phyloP scores from a whole-genome alignment of 2,113 vertebrate genomes.

The Tachuris rubrigastra region DNA sequence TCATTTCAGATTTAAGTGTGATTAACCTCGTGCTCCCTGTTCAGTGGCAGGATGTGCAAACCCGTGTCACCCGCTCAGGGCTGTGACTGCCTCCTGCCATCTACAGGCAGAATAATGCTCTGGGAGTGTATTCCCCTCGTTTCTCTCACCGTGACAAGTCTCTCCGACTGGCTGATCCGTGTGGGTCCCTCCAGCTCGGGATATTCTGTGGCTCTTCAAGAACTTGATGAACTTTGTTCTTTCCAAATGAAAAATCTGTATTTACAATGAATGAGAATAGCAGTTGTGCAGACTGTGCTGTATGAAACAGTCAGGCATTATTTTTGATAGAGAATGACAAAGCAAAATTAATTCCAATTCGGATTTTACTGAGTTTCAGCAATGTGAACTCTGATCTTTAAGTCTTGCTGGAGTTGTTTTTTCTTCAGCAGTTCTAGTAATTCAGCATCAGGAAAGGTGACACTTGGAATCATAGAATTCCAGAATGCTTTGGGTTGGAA shows the following conservation, averaged over 20 bases:
- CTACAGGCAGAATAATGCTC: background rate
- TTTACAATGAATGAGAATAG: background rate
- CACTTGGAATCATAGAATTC: background rate
- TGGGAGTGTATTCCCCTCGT: background rate
- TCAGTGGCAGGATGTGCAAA: background rate
- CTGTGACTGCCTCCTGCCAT: background rate
- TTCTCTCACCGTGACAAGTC: background rate
- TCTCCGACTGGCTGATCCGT: background rate
- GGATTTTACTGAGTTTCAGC: background rate
- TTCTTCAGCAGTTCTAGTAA: background rate
- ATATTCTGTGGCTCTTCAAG: background rate
- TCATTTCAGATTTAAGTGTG: background rate
- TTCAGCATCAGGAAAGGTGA: background rate
- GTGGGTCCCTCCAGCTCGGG: fast-evolving
- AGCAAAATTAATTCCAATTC: background rate
- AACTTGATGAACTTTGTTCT: background rate
- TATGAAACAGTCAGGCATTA: background rate
- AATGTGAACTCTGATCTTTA: background rate
- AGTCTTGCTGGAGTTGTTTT: background rate
- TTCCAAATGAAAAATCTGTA: background rate
- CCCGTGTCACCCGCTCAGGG: background rate
- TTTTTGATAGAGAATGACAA: background rate
- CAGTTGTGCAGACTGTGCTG: background rate
- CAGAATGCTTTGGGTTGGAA: background rate
- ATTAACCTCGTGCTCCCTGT: background rate